Evolutionary conservation across 2,113 vertebrate species (phyloP).

Genomic region (Catharus fuscescens): DNA sequence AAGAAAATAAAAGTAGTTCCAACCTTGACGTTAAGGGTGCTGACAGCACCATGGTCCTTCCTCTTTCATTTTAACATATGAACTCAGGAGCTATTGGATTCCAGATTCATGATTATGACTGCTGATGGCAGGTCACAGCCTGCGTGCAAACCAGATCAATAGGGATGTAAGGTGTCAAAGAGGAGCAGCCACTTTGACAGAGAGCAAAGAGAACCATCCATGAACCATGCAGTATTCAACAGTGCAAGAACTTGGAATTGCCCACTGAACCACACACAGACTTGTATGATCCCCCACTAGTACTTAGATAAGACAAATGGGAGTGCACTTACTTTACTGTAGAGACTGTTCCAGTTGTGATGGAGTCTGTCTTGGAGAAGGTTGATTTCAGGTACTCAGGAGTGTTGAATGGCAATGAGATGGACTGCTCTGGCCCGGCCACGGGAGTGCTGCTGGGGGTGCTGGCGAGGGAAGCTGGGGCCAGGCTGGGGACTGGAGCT

Average conservation of each 20-base stretch:
- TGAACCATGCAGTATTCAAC: neutral
- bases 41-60: neutral
- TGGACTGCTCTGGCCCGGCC: slow-evolving; percentile 84
- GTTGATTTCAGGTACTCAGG: slow-evolving; percentile 95
- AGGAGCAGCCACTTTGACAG: neutral
- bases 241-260: accelerated
- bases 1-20: neutral
- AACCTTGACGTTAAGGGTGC: neutral
- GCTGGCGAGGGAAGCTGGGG: slow-evolving; percentile 82
- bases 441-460: slow-evolving; percentile 78
- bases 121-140: neutral
- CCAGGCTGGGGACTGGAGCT: slow-evolving; percentile 80
- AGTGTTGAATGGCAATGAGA: slow-evolving; percentile 87
- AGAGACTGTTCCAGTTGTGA: slow-evolving; percentile 98
- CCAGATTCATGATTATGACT: neutral
- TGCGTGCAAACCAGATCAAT: neutral
- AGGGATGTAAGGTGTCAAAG: neutral
- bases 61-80: neutral
- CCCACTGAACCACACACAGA: neutral
- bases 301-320: neutral
- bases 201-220: neutral
- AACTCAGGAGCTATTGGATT: neutral
- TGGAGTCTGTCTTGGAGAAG: slow-evolving; percentile 99
- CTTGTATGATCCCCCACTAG: neutral
- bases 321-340: slow-evolving; percentile 92